A percentile compares a stretch with the other conserved stretches of the same genome.
Evolutionary conservation across 2,888 invertebrate genomes (phyloP).

Genomic region (Anarsia innoxiella): DNA sequence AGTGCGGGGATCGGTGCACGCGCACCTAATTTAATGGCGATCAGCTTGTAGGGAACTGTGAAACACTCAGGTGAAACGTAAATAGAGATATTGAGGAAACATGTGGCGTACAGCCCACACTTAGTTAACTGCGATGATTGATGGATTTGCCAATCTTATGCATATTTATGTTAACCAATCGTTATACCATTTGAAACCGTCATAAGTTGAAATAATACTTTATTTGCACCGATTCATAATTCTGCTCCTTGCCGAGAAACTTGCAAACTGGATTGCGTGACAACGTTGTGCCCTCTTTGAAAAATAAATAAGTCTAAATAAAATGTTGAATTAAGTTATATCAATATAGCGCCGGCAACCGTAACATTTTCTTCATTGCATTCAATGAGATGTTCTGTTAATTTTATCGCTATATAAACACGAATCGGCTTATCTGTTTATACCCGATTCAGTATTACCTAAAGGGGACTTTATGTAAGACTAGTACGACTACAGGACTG

Average conservation of each 20-base stretch:
- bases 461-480: constrained; percentile 1
- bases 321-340: too few species aligned
- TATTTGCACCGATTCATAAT: too few species aligned
- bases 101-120: neutral
- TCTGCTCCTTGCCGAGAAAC: too few species aligned
- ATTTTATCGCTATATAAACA: constrained; percentile 1
- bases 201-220: too few species aligned
- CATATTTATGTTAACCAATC: constrained; percentile 3
- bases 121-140: constrained; percentile 1
- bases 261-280: too few species aligned
- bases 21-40: constrained; percentile 27
- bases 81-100: neutral
- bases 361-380: neutral
- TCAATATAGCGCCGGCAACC: neutral
- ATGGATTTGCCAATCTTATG: constrained; percentile 3
- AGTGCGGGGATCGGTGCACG: constrained; percentile 51
- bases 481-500: neutral
- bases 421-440: neutral
- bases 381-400: neutral
- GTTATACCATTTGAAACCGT: too few species aligned
- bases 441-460: neutral
- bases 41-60: neutral
- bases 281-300: too few species aligned
- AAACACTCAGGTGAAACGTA: neutral
- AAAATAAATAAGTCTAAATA: too few species aligned